These are phyloP conservation scores for Bellardia pandia DNA, from an alignment of 2,888 invertebrate species.

Conservation along the genomic window DNA sequence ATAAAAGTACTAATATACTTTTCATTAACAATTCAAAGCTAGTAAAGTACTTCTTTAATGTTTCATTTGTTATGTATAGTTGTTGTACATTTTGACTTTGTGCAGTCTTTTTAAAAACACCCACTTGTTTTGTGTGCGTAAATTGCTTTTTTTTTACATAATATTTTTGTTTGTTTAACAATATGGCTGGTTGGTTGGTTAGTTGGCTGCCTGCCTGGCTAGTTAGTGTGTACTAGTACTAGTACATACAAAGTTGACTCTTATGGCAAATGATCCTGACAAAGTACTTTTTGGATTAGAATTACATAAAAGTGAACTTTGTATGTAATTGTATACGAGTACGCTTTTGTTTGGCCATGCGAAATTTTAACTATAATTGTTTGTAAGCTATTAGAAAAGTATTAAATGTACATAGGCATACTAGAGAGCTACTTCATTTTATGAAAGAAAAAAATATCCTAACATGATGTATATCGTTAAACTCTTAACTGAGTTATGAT, in stretches of 20 bases:
- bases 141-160: not conserved
- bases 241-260: conserved; percentile 29
- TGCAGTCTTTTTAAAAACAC: not conserved
- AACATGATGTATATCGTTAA: too few relatives aligned
- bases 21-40: too few relatives aligned
- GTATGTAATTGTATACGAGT: not conserved
- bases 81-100: not conserved
- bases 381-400: conserved; percentile 35
- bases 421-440: too few relatives aligned
- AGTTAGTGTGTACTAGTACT: conserved; percentile 18
- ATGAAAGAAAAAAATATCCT: too few relatives aligned
- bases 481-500: too few relatives aligned
- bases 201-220: conserved; percentile 16
- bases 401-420: conserved; percentile 3
- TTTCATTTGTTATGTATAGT: too few relatives aligned
- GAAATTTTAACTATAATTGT: conserved; percentile 35
- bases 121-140: conserved; percentile 14
- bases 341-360: conserved; percentile 5
- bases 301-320: conserved; percentile 46
- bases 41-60: too few relatives aligned
- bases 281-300: conserved; percentile 54
- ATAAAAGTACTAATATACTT: too few relatives aligned
- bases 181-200: conserved; percentile 27
- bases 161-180: conserved; percentile 13
- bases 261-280: conserved; percentile 53